Conservation (phyloP, 2,888 invertebrate species). For the Phortica magna region DNA sequence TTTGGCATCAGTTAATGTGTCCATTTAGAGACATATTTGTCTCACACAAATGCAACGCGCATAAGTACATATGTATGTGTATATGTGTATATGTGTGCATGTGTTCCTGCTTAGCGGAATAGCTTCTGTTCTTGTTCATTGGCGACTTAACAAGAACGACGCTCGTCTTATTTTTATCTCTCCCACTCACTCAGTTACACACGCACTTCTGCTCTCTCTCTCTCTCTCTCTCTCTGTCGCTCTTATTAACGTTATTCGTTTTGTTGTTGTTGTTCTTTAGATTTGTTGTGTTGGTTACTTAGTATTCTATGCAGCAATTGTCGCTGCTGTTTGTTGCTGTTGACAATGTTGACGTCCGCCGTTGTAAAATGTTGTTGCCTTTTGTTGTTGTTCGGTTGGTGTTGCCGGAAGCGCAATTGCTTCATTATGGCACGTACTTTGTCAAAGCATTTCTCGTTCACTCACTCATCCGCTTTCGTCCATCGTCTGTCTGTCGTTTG, state of each 20-base stretch:
- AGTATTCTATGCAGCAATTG: conserved; percentile 17
- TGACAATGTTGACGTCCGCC: conserved; percentile 24
- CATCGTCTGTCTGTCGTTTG: background rate
- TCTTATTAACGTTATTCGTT: background rate
- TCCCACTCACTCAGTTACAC: background rate
- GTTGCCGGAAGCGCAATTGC: conserved; percentile 73
- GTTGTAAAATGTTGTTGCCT: conserved; percentile 40
- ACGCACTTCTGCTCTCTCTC: background rate
- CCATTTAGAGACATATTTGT: conserved; percentile 30
- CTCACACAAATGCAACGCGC: background rate
- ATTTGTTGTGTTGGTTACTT: conserved; percentile 6
- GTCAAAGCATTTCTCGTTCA: conserved; percentile 67
- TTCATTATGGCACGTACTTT: conserved; percentile 75
- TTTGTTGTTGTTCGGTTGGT: conserved; percentile 33
- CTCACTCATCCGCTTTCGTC: background rate
- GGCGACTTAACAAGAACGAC: too few species aligned
- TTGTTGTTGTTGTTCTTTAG: background rate
- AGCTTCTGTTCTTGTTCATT: background rate
- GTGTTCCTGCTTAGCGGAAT: background rate
- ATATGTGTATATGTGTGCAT: background rate
- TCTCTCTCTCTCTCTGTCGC: background rate
- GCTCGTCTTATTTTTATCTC: too few species aligned
- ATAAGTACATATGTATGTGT: too few species aligned
- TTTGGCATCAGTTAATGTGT: conserved; percentile 24
- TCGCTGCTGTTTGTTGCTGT: conserved; percentile 22